phyloP scores from a whole-genome alignment of 2,797 vertebrate species.

The Balearica regulorum region DNA sequence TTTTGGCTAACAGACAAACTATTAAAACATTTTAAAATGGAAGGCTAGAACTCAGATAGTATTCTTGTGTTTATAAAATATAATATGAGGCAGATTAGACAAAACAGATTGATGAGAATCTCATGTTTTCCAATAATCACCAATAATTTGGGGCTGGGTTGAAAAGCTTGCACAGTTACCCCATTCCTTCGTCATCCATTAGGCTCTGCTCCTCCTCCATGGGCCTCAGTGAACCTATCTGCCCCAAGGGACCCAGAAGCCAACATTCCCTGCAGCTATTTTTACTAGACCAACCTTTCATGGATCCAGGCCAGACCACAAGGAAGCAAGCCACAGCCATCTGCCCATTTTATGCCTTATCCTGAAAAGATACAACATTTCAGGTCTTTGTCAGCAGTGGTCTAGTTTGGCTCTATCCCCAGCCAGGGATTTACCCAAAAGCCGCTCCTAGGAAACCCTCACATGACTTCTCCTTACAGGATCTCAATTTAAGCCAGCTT shows the following conservation, averaged over 20 bases:
- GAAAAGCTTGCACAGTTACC: background rate
- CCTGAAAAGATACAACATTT: background rate
- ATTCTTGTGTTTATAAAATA: background rate
- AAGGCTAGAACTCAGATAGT: background rate
- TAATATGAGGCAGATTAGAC: background rate
- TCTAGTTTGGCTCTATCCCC: background rate
- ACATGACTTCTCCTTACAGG: background rate
- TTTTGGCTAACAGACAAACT: background rate
- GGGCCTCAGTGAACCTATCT: background rate
- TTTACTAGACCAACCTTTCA: background rate
- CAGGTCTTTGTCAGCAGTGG: background rate
- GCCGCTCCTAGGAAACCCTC: background rate
- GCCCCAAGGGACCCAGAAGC: background rate
- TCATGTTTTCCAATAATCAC: background rate
- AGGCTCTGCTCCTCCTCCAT: background rate
- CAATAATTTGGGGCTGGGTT: background rate
- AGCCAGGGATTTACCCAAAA: background rate
- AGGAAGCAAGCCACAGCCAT: background rate
- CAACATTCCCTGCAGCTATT: background rate
- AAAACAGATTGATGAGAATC: background rate
- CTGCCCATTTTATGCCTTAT: conserved; percentile 15
- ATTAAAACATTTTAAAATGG: background rate
- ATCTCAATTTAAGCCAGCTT: background rate
- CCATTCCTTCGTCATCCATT: background rate
- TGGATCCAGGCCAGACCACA: conserved; percentile 13